phyloP scores from a whole-genome alignment of 2,888 invertebrate genomes.

The Heteromurus nitidus region DNA sequence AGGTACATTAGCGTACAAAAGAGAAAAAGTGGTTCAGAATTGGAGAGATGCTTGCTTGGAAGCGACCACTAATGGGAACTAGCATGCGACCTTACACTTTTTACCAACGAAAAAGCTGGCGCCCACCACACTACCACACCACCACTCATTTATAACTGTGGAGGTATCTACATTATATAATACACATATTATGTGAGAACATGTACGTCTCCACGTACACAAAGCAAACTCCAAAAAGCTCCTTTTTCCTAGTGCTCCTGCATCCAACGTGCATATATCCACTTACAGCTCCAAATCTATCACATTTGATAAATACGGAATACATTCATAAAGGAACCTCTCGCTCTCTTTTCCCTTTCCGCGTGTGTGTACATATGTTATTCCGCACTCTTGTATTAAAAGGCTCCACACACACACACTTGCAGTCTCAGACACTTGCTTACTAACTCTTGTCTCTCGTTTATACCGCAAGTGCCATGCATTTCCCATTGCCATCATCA shows the following conservation, averaged over 20 bases:
- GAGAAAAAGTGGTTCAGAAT: slow-evolving; percentile 46
- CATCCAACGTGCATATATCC: neutral
- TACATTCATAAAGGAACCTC: slow-evolving; percentile 17
- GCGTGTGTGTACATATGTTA: slow-evolving; percentile 16
- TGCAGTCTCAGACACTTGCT: slow-evolving; percentile 11
- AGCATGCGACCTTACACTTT: slow-evolving; percentile 53
- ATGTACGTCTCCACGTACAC: neutral
- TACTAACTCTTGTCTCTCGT: slow-evolving; percentile 12
- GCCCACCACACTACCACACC: slow-evolving; percentile 36
- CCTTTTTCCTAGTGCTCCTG: neutral
- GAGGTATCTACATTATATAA: neutral
- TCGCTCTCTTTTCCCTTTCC: neutral
- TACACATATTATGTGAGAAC: neutral
- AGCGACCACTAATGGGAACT: slow-evolving; percentile 57
- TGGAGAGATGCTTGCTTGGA: slow-evolving; percentile 51
- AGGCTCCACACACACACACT: slow-evolving; percentile 12
- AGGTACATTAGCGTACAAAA: slow-evolving; percentile 57
- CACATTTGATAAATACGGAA: slow-evolving; percentile 38
- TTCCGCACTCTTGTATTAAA: slow-evolving; percentile 23
- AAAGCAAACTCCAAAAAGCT: too few relatives aligned
- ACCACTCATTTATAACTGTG: slow-evolving; percentile 41
- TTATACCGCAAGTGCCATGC: slow-evolving; percentile 21
- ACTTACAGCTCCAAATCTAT: slow-evolving; percentile 28
- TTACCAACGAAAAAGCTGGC: slow-evolving; percentile 50
- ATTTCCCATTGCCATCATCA: slow-evolving; percentile 34